phyloP scores from a whole-genome alignment of 92 coral and sea anemone genomes.

The Siderastrea radians region DNA sequence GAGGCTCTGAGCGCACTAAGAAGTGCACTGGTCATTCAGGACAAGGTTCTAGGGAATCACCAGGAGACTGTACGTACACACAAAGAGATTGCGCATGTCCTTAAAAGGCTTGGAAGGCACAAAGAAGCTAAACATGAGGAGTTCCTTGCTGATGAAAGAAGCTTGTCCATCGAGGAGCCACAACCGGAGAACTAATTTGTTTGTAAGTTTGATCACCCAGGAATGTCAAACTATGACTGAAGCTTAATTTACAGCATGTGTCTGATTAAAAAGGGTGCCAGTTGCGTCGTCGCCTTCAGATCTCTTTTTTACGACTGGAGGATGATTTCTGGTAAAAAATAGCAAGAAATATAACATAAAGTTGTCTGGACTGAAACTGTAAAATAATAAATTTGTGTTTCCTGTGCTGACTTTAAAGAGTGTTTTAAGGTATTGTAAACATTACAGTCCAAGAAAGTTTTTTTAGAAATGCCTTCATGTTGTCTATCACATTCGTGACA shows the following conservation, averaged over 20 bases:
- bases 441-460: too few species aligned
- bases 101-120: conserved; percentile 76
- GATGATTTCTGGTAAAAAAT: too few species aligned
- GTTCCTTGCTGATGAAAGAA: conserved; percentile 61
- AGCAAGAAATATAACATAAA: too few species aligned
- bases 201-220: neutral
- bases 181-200: conserved; percentile 62
- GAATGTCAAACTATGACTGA: neutral
- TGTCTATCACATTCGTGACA: too few species aligned
- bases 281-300: too few species aligned
- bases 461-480: too few species aligned
- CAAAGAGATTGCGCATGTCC: conserved; percentile 72
- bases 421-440: too few species aligned
- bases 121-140: conserved; percentile 86
- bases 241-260: neutral
- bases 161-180: conserved; percentile 39
- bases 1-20: conserved; percentile 86
- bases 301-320: too few species aligned
- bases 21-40: conserved; percentile 89
- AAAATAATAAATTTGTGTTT: too few species aligned
- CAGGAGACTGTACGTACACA: conserved; percentile 76
- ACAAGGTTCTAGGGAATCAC: conserved; percentile 85
- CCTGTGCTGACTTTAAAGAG: too few species aligned
- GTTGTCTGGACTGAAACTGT: too few species aligned
- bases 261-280: too few species aligned